phyloP scores from a whole-genome alignment of 2,888 invertebrate species.

The Hirtodrosophila confusa region DNA sequence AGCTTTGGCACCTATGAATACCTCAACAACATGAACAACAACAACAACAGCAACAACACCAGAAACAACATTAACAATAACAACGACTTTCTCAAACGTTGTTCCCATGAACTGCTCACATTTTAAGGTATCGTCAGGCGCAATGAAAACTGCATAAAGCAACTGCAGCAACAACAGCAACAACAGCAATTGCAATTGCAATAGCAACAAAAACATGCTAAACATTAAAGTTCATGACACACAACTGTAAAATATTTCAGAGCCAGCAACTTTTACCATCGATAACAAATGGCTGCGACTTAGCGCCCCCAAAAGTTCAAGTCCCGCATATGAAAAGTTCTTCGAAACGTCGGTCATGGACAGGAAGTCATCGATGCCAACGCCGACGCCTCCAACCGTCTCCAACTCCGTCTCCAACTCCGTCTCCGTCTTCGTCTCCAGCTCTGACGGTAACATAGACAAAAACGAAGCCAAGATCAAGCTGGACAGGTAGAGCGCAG shows the following conservation, averaged over 20 bases:
- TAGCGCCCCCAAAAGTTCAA: conserved; percentile 76
- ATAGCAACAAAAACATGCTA: conserved; percentile 48
- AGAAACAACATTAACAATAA: conserved; percentile 43
- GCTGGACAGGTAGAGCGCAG: conserved; percentile 22
- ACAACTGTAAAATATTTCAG: conserved; percentile 77
- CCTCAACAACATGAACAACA: conserved; percentile 26
- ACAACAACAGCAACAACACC: conserved; percentile 23
- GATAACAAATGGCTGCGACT: conserved; percentile 73
- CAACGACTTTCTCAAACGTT: conserved; percentile 67
- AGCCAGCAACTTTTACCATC: conserved; percentile 69
- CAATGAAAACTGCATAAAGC: conserved; percentile 59
- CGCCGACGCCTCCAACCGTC: background rate
- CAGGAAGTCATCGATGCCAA: conserved; percentile 62
- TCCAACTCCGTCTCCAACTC: background rate
- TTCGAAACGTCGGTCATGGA: conserved; percentile 54
- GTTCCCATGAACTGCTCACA: conserved; percentile 76
- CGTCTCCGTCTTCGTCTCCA: conserved; percentile 7
- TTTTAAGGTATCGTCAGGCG: conserved; percentile 68
- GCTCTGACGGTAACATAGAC: conserved; percentile 39
- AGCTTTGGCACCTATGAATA: conserved; percentile 40
- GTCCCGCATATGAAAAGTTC: conserved; percentile 72
- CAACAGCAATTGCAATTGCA: conserved; percentile 29
- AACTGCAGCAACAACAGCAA: conserved; percentile 22
- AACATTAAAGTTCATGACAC: conserved; percentile 77
- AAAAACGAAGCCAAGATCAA: conserved; percentile 64